Percentiles rank a stretch among this genome's conserved stretches.
Evolutionary conservation across 2,113 vertebrate species (phyloP).

Genomic region (Lepidothrix coronata): DNA sequence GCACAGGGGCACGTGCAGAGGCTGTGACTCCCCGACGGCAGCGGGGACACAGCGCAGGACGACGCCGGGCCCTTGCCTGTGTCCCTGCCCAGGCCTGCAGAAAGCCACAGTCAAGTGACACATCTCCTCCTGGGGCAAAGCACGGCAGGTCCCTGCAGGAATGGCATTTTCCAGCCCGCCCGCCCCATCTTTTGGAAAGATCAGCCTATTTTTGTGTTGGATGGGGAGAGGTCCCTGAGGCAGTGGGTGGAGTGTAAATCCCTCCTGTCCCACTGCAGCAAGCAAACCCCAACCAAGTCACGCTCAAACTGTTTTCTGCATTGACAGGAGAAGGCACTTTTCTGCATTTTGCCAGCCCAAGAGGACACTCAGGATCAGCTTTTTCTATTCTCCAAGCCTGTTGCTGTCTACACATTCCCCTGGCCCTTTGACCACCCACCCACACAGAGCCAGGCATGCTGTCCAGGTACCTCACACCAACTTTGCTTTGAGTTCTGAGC

Average conservation of each 20-base stretch:
- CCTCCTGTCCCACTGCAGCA: constrained; percentile 35
- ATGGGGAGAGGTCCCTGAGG: constrained; percentile 9
- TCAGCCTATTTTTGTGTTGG: constrained; percentile 1
- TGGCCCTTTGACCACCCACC: neutral
- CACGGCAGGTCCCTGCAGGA: neutral
- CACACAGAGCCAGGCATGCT: neutral
- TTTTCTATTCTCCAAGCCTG: neutral
- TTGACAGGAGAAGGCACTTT: neutral
- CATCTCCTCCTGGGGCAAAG: neutral
- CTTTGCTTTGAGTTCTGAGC: neutral
- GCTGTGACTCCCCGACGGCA: neutral
- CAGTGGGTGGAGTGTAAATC: constrained; percentile 9
- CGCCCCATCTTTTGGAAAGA: neutral
- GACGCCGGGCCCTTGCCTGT: neutral
- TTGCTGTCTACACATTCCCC: neutral
- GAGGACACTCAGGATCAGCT: neutral
- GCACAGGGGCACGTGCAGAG: rapidly evolving
- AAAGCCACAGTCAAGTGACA: neutral
- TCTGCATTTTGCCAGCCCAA: neutral
- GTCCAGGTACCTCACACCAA: neutral
- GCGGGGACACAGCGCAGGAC: rapidly evolving
- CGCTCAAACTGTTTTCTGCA: constrained; percentile 30
- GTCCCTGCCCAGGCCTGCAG: neutral
- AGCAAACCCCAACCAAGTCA: constrained; percentile 29
- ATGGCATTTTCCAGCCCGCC: neutral